These are phyloP conservation scores for Drosophila paranaensis DNA, from an alignment of 2,888 invertebrate species.

Conservation along the genomic window DNA sequence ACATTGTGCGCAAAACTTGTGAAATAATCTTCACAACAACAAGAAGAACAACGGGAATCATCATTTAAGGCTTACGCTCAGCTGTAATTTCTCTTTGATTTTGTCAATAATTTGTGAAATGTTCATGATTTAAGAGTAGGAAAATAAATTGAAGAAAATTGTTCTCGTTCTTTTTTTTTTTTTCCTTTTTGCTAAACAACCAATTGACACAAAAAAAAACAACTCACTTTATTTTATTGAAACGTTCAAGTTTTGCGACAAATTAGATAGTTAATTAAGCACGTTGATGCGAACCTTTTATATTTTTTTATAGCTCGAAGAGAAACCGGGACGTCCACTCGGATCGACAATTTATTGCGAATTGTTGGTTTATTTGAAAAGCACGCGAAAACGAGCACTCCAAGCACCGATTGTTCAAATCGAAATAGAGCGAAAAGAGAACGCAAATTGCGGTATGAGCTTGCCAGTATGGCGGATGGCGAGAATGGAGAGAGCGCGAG, in stretches of 20 bases:
- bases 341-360: slow-evolving; percentile 32
- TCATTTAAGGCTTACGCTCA: slow-evolving; percentile 64
- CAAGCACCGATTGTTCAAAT: slow-evolving; percentile 10
- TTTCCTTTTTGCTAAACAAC: neutral
- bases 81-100: slow-evolving; percentile 70
- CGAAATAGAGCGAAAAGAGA: slow-evolving; percentile 17
- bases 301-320: slow-evolving; percentile 23
- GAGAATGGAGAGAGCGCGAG: slow-evolving; percentile 1
- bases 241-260: slow-evolving; percentile 14
- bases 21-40: slow-evolving; percentile 62
- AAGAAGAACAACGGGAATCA: slow-evolving; percentile 40
- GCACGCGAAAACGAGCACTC: slow-evolving; percentile 15
- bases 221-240: slow-evolving; percentile 49
- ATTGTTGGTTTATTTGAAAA: slow-evolving; percentile 46
- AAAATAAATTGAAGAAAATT: neutral
- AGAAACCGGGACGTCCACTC: slow-evolving; percentile 40
- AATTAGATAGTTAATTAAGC: slow-evolving; percentile 30
- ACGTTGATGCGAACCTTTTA: slow-evolving; percentile 36
- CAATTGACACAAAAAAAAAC: slow-evolving; percentile 28
- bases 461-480: slow-evolving; percentile 12
- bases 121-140: slow-evolving; percentile 43
- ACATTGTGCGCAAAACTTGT: slow-evolving; percentile 64
- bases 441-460: neutral
- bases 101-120: slow-evolving; percentile 66
- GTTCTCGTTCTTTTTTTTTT: neutral